Conservation (phyloP, 2,113 vertebrate species). For the Nerophis lumbriciformis region DNA sequence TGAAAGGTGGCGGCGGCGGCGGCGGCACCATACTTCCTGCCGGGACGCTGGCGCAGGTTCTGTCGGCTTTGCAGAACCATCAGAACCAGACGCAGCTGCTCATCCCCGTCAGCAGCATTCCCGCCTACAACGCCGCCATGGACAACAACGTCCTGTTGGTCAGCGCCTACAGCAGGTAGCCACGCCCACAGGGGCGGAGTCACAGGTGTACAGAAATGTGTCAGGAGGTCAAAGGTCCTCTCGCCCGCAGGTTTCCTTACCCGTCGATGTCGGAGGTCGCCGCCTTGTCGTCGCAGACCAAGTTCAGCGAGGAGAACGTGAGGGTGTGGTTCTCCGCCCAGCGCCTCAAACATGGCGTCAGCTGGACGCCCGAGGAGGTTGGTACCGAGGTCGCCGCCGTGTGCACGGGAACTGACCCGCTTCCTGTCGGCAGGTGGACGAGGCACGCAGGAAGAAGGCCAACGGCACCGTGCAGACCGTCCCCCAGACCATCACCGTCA, state of each 20-base stretch:
- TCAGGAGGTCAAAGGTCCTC: no score
- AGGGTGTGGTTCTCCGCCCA: conserved; percentile 99
- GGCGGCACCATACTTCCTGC: conserved; percentile 56
- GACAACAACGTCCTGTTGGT: conserved; percentile 92
- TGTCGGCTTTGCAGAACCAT: conserved; percentile 84
- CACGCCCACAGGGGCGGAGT: conserved; percentile 1
- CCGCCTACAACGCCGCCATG: conserved; percentile 88
- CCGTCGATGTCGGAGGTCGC: conserved; percentile 90
- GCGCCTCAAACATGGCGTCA: conserved; percentile 93
- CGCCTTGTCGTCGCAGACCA: conserved; percentile 88
- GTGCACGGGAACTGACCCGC: neutral
- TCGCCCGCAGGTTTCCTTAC: conserved; percentile 80
- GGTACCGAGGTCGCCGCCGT: conserved; percentile 11
- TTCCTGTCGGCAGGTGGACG: conserved; percentile 75
- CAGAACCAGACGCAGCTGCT: conserved; percentile 89
- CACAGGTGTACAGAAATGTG: no score
- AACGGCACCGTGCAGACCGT: conserved; percentile 94
- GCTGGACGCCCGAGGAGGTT: conserved; percentile 93
- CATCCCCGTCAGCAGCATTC: conserved; percentile 96
- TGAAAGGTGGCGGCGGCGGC: conserved; percentile 71
- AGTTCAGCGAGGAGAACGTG: conserved; percentile 95
- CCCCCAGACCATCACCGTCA: conserved; percentile 94
- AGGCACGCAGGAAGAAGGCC: conserved; percentile 91
- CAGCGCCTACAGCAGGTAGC: conserved; percentile 87
- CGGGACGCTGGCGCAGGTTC: conserved; percentile 75